Evolutionary conservation across 1,140 invertebrate species (phyloP).

Genomic region (Samia ricini): DNA sequence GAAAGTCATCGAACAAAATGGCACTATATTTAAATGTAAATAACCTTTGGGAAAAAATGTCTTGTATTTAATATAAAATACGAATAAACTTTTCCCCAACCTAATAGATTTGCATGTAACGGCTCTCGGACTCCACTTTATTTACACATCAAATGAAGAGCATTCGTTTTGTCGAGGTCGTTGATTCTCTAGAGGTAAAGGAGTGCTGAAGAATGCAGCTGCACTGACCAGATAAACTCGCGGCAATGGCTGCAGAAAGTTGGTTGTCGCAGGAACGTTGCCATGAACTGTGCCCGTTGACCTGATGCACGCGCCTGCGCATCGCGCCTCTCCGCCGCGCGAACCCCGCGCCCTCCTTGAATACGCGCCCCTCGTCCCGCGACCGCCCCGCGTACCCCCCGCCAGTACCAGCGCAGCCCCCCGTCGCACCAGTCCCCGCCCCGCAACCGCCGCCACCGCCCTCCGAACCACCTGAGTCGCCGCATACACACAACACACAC

Average conservation of each 20-base stretch:
- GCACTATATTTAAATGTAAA: too few relatives aligned
- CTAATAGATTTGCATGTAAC: too few relatives aligned
- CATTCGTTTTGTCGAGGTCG: too few relatives aligned
- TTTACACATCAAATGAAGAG: too few relatives aligned
- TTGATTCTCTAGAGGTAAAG: too few relatives aligned
- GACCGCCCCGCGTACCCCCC: constrained; percentile 21
- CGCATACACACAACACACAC: background rate
- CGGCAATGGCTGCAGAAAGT: constrained; percentile 99
- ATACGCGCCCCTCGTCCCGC: constrained; percentile 82
- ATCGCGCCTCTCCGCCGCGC: constrained; percentile 95
- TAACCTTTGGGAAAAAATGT: too few relatives aligned
- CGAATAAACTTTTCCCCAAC: too few relatives aligned
- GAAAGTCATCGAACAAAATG: too few relatives aligned
- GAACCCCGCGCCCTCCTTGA: constrained; percentile 96
- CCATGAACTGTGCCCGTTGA: constrained; percentile 99
- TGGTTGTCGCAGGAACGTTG: constrained; percentile 98
- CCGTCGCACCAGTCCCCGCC: constrained; percentile 11
- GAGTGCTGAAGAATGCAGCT: too few relatives aligned
- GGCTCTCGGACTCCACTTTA: too few relatives aligned
- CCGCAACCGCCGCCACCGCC: background rate
- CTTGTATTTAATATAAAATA: too few relatives aligned
- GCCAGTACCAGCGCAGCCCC: constrained; percentile 8
- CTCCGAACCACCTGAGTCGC: background rate
- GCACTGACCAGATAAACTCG: constrained; percentile 85
- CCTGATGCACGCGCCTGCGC: constrained; percentile 95